Base-by-base conservation (phyloP, 1,140 invertebrate genomes). In the Fopius arisanus region DNA sequence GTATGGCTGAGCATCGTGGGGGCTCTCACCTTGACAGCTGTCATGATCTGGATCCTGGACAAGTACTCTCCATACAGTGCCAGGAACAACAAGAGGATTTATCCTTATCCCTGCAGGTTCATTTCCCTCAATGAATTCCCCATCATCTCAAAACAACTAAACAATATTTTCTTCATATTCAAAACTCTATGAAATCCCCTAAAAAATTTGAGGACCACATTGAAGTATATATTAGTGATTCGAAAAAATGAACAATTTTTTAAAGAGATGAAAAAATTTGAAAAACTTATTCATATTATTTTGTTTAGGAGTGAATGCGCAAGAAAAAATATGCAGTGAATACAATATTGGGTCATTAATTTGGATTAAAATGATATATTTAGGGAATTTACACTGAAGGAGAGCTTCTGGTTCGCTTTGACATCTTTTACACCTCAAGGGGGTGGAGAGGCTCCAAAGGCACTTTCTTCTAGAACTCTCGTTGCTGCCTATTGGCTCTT, bases 401-500 rank as follows among this genome's bases (percentile, higher is more conserved):
- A 97, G 86, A 96, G 95, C 78, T 95, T 97, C 80, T 98, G 96
- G 96, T 98, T 97, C 82, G 94, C 96, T 0, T 82, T 97, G 16
- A 97, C 96, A 1, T 96, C 96, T 2, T 95, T 98, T 79, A 96
- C 96, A 0, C 95, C 95, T 0, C 95, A 97, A 87, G 96, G 96
- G 0, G 95, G 95, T 0, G 95, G 95, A 0, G 95, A 96, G 87
- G 92, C 94, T 3, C 95, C 95, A 0, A 95, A 96, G 86, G 93
- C 95, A 0, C 84, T 96, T 10, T 95, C 95, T 0, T 94, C 94
- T 3, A 88, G 96, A 31, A 93, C 95, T 3, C 84, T 97, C 12
- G 95, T 97, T 0, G 96, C 95, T 0, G 95, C 95, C 12, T 97
- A 97, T 83, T 97, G 96, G 96, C 88, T 97, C 0, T 97, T 97